phyloP scores from a whole-genome alignment of 92 coral and sea anemone species.

The Diadumene lineata region DNA sequence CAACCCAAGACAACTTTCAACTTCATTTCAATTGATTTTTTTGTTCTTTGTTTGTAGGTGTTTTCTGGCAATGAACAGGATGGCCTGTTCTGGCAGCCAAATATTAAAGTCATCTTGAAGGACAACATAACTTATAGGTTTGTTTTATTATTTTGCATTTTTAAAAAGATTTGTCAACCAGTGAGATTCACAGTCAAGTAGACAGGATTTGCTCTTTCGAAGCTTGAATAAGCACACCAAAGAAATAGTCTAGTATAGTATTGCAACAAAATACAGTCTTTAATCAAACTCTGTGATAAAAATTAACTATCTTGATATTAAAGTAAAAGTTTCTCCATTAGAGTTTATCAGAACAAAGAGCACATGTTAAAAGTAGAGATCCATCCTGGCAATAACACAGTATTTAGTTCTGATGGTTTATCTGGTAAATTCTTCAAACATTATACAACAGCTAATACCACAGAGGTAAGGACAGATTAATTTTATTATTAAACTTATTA shows the following conservation, averaged over 20 bases:
- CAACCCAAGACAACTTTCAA: no score
- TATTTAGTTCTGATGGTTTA: slow-evolving; percentile 56
- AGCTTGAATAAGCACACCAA: no score
- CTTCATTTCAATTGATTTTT: no score
- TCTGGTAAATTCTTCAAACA: slow-evolving; percentile 68
- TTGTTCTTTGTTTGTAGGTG: slow-evolving; percentile 1
- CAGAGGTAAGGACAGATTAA: slow-evolving; percentile 8
- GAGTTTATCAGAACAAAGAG: slow-evolving; percentile 40
- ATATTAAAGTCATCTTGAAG: slow-evolving; percentile 64
- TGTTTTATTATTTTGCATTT: no score
- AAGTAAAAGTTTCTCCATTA: no score
- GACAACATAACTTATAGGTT: slow-evolving; percentile 53
- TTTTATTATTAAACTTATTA: not conserved
- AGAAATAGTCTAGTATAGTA: no score
- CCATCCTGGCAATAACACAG: slow-evolving; percentile 67
- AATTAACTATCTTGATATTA: no score
- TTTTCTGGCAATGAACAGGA: slow-evolving; percentile 15
- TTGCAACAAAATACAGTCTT: no score
- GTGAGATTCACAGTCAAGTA: no score
- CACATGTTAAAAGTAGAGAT: slow-evolving; percentile 57
- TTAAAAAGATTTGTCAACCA: no score
- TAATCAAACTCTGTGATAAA: no score
- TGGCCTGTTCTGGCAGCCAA: slow-evolving; percentile 58
- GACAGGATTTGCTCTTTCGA: no score
- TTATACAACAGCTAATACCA: not conserved